Conservation (phyloP, 2,113 vertebrate genomes). For the Microcebus griseorufus region DNA sequence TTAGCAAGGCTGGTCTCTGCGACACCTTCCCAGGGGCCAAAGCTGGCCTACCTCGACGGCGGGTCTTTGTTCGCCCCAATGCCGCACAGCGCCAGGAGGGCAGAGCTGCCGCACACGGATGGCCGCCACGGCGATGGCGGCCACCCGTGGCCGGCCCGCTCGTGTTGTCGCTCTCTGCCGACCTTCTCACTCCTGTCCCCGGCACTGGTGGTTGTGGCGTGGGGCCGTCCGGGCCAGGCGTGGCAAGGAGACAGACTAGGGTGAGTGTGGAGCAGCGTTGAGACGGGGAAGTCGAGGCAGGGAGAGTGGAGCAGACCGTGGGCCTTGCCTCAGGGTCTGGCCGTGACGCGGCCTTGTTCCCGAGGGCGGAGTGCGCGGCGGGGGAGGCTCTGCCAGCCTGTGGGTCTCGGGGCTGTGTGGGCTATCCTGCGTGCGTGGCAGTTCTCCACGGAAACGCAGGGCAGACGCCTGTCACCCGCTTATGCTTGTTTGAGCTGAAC, state of each 20-base stretch:
- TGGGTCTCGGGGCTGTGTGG: accelerated
- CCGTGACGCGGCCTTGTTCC: accelerated
- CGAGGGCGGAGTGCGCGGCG: accelerated
- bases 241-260: accelerated
- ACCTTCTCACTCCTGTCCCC: accelerated
- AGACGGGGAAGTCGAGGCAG: accelerated
- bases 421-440: accelerated
- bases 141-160: accelerated
- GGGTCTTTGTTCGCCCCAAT: background rate
- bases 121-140: accelerated
- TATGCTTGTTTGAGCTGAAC: background rate
- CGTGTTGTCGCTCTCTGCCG: accelerated
- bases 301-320: accelerated
- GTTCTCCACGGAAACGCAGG: accelerated
- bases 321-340: no score
- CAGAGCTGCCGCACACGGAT: background rate
- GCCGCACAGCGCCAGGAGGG: background rate
- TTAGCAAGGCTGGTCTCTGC: background rate
- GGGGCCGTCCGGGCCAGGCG: accelerated
- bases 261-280: accelerated
- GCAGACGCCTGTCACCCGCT: background rate
- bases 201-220: accelerated
- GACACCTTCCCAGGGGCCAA: background rate
- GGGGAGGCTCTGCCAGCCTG: background rate
- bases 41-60: background rate